Percentiles rank a stretch among this genome's conserved stretches.
Conservation (phyloP, 2,888 invertebrate genomes). For the Pachymerium ferrugineum region DNA sequence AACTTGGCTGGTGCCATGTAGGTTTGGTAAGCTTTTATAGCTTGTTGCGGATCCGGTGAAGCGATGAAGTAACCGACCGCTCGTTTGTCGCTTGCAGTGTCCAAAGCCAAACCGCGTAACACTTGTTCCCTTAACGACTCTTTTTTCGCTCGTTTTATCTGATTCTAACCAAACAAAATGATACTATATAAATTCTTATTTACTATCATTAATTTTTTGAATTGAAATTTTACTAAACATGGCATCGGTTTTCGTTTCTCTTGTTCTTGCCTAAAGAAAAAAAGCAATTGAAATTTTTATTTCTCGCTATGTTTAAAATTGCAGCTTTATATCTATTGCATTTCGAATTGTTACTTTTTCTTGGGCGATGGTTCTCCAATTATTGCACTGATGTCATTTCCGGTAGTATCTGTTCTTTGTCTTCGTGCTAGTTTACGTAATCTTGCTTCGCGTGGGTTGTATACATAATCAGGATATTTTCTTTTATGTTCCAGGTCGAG, state of each 20-base stretch:
- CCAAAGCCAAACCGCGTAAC: slow-evolving; percentile 12
- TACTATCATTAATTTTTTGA: no score
- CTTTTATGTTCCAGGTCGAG: slow-evolving; percentile 55
- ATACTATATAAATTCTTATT: no score
- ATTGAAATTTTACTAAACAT: no score
- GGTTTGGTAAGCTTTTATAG: neutral
- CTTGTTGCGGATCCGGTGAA: neutral
- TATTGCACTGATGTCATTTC: no score
- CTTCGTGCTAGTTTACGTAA: slow-evolving; percentile 50
- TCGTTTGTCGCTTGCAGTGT: neutral
- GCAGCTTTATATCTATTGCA: no score
- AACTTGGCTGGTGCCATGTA: neutral
- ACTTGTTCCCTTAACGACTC: slow-evolving; percentile 19
- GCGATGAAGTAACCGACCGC: slow-evolving; percentile 15
- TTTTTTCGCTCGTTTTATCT: neutral
- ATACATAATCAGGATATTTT: slow-evolving; percentile 60
- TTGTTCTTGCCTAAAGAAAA: no score
- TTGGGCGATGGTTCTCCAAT: no score
- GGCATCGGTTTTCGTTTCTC: no score
- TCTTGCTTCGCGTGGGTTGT: slow-evolving; percentile 60
- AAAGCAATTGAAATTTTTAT: no score
- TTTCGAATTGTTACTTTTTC: no score
- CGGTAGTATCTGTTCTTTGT: slow-evolving; percentile 17
- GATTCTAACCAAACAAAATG: no score
- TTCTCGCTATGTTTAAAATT: no score